Base-by-base conservation (phyloP, 2,888 invertebrate genomes). In the Drosophila mayaguana region DNA sequence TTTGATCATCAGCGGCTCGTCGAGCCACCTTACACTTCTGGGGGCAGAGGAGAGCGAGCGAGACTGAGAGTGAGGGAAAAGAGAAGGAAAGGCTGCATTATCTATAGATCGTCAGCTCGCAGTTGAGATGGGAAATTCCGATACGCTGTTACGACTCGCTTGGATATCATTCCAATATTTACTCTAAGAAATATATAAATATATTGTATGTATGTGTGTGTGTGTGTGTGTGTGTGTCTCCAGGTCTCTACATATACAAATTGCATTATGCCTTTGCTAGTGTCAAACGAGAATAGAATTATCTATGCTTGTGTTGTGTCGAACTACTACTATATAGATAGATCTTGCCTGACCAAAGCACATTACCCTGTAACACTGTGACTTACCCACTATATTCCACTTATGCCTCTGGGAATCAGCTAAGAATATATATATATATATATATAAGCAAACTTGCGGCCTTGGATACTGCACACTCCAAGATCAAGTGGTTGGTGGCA, bases 91-190 rank as follows among this genome's bases (percentile, higher is more conserved):
- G 5, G 12, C 7, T 40, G 38, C 18, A 25, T 18, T 28, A 40
- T 22, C 25, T 43, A 14, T 18, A 11, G 45, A 22, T 40, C 38
- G 38, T 12, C 20, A n/a, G 5, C 16, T 28, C 25, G 25, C 9
- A 18, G 36, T 46, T n/a, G n/a, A 32, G 56, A 2, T 20, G 32
- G 22, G 22, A 22, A 34, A 34, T 32, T 16, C 34, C 22, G 32
- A 16, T 32, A 32, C 20, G 32, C 34, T 22, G 22, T 22, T 22
- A 12, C 8, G 36, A 12, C 34, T 32, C 18, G 43, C 7, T 45
- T 59, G 53, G 43, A 46, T 65, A 60, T 42, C 32, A 61, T 43
- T 62, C 32, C 61, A 59, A 48, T 61, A 20, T 46, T 8, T 6
- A n/a, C 16, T 32, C 7, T n/a, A 9, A 7, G 20, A 36, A 32